These are phyloP conservation scores for Polia nebulosa DNA, from an alignment of 2,888 invertebrate species.

Conservation along the genomic window DNA sequence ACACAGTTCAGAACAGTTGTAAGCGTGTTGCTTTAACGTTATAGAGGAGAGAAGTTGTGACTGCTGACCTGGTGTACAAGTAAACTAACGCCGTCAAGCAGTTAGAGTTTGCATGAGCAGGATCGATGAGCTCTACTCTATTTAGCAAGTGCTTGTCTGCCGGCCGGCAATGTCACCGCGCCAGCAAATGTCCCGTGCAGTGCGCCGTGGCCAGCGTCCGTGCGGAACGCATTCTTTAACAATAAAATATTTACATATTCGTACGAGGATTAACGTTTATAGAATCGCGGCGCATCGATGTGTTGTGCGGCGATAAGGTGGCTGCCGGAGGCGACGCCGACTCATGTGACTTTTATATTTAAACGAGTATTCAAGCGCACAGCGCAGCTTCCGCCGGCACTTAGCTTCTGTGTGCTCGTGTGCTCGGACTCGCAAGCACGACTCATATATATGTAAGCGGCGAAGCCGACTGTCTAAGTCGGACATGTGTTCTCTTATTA, in stretches of 20 bases:
- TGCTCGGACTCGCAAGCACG: background rate
- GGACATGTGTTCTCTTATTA: background rate
- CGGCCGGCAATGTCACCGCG: background rate
- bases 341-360: slow-evolving; percentile 34
- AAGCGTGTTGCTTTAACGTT: background rate
- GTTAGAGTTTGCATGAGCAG: background rate
- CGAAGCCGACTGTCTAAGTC: background rate
- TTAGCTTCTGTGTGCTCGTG: background rate
- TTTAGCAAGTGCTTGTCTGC: background rate
- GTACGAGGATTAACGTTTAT: slow-evolving; percentile 39
- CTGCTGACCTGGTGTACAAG: background rate
- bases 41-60: background rate
- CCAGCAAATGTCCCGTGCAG: background rate
- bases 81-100: background rate
- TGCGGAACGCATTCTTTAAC: slow-evolving; percentile 26
- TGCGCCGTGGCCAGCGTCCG: background rate
- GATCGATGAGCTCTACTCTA: background rate
- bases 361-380: slow-evolving; percentile 7
- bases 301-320: background rate
- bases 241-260: slow-evolving; percentile 17
- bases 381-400: background rate
- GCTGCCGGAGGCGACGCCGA: background rate
- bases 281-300: slow-evolving; percentile 15
- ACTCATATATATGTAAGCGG: background rate
- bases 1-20: background rate